Conservation (phyloP, 2,797 vertebrate species). For the Oryzias dopingdopingensis region DNA sequence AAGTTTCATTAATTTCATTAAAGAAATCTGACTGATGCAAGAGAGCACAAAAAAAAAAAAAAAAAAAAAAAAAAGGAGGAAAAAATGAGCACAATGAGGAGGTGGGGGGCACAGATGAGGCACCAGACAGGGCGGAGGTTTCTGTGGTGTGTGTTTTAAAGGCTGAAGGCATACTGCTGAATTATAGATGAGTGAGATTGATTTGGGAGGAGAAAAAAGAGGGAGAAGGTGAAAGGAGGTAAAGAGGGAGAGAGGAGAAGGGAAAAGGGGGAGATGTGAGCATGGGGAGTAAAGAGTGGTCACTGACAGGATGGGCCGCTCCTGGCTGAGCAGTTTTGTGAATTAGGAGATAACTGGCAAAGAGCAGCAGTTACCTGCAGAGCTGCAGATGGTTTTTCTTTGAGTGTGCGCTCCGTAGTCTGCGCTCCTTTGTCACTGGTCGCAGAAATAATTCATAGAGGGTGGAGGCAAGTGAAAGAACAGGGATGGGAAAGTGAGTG, state of each 20-base stretch:
- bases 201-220: constrained; percentile 43
- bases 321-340: constrained; percentile 21
- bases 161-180: constrained; percentile 88
- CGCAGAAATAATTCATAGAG: constrained; percentile 59
- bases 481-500: constrained; percentile 28
- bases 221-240: constrained; percentile 23
- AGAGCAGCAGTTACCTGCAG: constrained; percentile 19
- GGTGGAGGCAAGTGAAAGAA: constrained; percentile 11
- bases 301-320: constrained; percentile 44
- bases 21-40: constrained; percentile 28
- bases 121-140: constrained; percentile 58
- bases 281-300: constrained; percentile 31
- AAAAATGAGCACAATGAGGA: constrained; percentile 9
- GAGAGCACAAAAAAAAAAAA: constrained; percentile 10
- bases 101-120: constrained; percentile 30
- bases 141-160: constrained; percentile 80
- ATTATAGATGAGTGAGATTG: constrained; percentile 89
- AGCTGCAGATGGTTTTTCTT: constrained; percentile 4
- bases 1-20: constrained; percentile 40
- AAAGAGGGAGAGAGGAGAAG: constrained; percentile 35
- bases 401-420: constrained; percentile 6
- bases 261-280: background rate
- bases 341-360: constrained; percentile 25
- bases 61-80: constrained; percentile 14
- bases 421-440: constrained; percentile 49